Evolutionary conservation across 2,888 invertebrate genomes (phyloP).

Genomic region (Dynastes hyllus): DNA sequence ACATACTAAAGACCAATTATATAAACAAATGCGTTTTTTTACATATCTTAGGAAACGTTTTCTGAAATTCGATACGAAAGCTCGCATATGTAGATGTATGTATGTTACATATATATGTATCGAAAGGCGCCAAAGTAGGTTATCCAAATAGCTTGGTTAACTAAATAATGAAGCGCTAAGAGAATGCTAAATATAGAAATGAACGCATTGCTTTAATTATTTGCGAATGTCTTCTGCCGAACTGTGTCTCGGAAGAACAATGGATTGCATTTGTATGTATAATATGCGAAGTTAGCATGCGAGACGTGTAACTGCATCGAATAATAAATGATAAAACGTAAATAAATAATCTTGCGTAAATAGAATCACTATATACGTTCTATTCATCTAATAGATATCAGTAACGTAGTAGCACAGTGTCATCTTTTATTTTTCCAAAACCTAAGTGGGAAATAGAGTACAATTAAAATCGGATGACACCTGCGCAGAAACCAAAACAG

Average conservation of each 20-base stretch:
- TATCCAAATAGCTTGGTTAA: conserved; percentile 31
- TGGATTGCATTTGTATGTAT: background rate
- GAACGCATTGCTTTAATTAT: conserved; percentile 15
- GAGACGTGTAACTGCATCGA: too few species aligned
- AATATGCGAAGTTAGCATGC: too few species aligned
- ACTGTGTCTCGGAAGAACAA: background rate
- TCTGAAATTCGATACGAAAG: conserved; percentile 5
- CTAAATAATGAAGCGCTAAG: conserved; percentile 32
- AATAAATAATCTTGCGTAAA: too few species aligned
- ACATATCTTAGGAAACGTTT: background rate
- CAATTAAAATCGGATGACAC: too few species aligned
- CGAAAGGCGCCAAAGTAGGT: conserved; percentile 22
- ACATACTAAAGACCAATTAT: background rate
- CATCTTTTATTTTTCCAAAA: too few species aligned
- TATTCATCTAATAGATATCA: too few species aligned
- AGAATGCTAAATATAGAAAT: conserved; percentile 32
- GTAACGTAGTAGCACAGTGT: too few species aligned
- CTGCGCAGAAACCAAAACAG: too few species aligned
- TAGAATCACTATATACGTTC: too few species aligned
- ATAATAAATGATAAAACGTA: too few species aligned
- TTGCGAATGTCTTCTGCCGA: conserved; percentile 10
- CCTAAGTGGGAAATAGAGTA: too few species aligned
- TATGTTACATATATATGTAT: background rate
- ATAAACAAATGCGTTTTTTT: background rate
- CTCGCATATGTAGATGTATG: background rate